Evolutionary conservation across 2,888 invertebrate genomes (phyloP).

Genomic region (Ditylenchus weischeri): DNA sequence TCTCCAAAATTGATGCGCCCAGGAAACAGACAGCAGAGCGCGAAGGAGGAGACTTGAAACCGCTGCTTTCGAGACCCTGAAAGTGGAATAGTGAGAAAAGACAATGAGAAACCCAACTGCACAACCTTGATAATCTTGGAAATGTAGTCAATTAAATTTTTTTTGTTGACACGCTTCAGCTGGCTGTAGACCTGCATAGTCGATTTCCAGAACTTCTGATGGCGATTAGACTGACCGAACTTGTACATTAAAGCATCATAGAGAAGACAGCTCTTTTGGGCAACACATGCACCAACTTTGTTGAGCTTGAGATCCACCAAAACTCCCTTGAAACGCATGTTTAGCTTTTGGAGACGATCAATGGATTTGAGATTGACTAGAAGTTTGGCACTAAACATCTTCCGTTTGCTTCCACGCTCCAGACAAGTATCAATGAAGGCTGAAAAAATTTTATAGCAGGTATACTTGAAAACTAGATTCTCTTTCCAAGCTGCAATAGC

Average conservation of each 20-base stretch:
- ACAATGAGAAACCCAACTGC: not conserved
- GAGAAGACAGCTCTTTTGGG: constrained; percentile 15
- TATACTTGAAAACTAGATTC: too few relatives aligned
- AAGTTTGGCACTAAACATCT: not conserved
- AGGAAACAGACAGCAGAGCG: constrained; percentile 22
- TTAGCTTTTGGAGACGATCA: not conserved
- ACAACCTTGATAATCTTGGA: constrained; percentile 17
- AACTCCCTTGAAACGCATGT: constrained; percentile 8
- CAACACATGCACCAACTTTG: constrained; percentile 10
- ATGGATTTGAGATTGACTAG: constrained; percentile 3
- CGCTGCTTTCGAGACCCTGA: constrained; percentile 29
- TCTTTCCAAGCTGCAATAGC: too few relatives aligned
- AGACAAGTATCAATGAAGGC: too few relatives aligned
- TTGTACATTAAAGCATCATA: constrained; percentile 35
- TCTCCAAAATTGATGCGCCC: constrained; percentile 23
- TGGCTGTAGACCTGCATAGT: constrained; percentile 25
- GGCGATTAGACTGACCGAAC: constrained; percentile 33
- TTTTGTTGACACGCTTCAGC: constrained; percentile 20
- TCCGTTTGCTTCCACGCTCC: not conserved
- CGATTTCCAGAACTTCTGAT: constrained; percentile 34
- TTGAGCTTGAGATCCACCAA: constrained; percentile 15
- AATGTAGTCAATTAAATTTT: constrained; percentile 10
- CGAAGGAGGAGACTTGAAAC: constrained; percentile 22
- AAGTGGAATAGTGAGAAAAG: constrained; percentile 1
- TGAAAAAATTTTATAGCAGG: too few relatives aligned